phyloP scores from a whole-genome alignment of 2,888 invertebrate species.

The Lobophora halterata region DNA sequence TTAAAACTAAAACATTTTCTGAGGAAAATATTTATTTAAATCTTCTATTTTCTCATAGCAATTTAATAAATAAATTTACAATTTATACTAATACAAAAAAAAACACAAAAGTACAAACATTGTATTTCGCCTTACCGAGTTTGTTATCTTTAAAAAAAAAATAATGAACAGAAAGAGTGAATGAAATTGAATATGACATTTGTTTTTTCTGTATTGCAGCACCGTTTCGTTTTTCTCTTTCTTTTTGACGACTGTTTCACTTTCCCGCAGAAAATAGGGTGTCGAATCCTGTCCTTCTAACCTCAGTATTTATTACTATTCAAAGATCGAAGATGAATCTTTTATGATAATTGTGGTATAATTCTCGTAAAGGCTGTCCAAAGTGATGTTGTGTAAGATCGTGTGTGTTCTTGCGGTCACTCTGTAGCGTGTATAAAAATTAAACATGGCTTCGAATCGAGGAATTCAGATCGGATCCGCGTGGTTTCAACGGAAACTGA shows the following conservation, averaged over 20 bases:
- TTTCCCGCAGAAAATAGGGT: slow-evolving; percentile 82
- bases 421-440: slow-evolving; percentile 79
- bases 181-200: slow-evolving; percentile 41
- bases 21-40: too few species aligned
- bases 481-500: slow-evolving; percentile 99
- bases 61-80: too few species aligned
- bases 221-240: slow-evolving; percentile 69
- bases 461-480: slow-evolving; percentile 97
- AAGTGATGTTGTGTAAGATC: slow-evolving; percentile 81
- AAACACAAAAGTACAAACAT: too few species aligned
- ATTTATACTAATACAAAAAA: too few species aligned
- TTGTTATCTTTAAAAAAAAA: too few species aligned
- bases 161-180: too few species aligned
- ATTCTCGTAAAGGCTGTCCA: slow-evolving; percentile 78
- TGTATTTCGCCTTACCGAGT: too few species aligned
- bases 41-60: too few species aligned
- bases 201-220: slow-evolving; percentile 58
- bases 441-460: slow-evolving; percentile 92
- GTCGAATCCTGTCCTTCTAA: slow-evolving; percentile 81
- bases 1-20: too few species aligned
- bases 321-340: slow-evolving; percentile 82
- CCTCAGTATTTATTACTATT: slow-evolving; percentile 79
- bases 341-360: slow-evolving; percentile 86
- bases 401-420: slow-evolving; percentile 76
- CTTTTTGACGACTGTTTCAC: slow-evolving; percentile 74